Conservation (phyloP, 2,113 vertebrate species). For the Brachypteracias leptosomus region DNA sequence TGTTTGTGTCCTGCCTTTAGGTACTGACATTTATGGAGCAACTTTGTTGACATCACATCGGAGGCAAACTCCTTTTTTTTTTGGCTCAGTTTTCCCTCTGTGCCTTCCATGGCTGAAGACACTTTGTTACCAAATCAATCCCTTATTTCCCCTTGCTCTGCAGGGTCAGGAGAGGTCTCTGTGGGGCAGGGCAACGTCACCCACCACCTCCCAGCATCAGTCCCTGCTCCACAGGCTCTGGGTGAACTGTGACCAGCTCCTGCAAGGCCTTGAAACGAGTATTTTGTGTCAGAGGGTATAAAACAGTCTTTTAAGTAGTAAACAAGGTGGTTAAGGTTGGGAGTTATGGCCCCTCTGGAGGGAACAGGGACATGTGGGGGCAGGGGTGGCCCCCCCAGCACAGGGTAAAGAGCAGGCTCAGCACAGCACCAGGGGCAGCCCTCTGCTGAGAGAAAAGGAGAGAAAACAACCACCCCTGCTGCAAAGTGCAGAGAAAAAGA, state of each 20-base stretch:
- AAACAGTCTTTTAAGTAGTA: not conserved
- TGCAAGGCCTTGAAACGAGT: not conserved
- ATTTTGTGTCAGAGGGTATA: not conserved
- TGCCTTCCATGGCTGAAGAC: fast-evolving
- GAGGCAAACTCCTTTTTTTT: not conserved
- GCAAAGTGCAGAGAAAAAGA: not conserved
- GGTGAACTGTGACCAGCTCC: not conserved
- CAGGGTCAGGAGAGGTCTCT: not conserved
- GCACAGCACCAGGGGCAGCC: not conserved
- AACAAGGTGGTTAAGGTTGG: not conserved
- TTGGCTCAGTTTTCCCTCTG: not conserved
- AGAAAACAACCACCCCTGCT: not conserved
- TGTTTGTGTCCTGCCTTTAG: not conserved
- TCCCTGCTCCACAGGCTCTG: not conserved
- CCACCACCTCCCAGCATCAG: not conserved
- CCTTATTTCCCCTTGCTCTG: fast-evolving
- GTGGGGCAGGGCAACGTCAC: fast-evolving
- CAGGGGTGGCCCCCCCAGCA: fast-evolving
- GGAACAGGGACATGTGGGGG: not conserved
- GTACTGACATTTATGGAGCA: not conserved
- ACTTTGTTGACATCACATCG: not conserved
- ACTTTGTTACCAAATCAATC: fast-evolving
- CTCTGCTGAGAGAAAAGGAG: fast-evolving
- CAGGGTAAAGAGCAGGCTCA: not conserved
- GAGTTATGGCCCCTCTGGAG: not conserved